These are phyloP conservation scores for Percopsis omiscomaycus DNA, from an alignment of 2,797 vertebrate genomes.

Conservation along the genomic window DNA sequence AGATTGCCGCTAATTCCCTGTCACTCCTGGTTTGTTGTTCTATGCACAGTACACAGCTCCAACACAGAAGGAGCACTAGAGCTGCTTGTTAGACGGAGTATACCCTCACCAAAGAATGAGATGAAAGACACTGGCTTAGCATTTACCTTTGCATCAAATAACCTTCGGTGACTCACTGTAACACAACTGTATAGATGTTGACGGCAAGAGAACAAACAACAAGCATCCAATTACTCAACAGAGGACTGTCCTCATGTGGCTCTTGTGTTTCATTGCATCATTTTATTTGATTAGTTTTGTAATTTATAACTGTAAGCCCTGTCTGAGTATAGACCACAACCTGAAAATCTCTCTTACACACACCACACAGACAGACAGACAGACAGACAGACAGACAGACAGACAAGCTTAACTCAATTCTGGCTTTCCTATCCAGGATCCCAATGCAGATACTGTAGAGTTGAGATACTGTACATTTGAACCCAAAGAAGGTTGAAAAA, in stretches of 20 bases:
- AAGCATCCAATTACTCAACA: conserved; percentile 42
- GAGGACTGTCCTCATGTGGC: not conserved
- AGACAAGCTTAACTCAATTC: no score
- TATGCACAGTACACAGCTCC: conserved; percentile 28
- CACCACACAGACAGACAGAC: no score
- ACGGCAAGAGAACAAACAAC: conserved; percentile 28
- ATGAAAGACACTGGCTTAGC: conserved; percentile 32
- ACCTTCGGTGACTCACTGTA: conserved; percentile 42
- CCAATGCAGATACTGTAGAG: no score
- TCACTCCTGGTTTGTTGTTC: conserved; percentile 57
- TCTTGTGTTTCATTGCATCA: no score
- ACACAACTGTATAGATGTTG: conserved; percentile 24
- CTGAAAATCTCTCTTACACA: no score
- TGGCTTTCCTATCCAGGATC: no score
- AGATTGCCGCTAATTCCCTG: conserved; percentile 43
- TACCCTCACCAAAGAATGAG: conserved; percentile 41
- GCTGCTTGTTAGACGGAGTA: conserved; percentile 7
- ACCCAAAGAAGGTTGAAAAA: no score
- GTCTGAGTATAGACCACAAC: no score
- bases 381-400: no score
- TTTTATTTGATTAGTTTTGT: no score
- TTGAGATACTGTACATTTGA: no score
- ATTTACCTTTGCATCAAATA: conserved; percentile 33
- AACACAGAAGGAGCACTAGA: conserved; percentile 32
- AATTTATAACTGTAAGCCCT: no score